These are phyloP conservation scores for Volucella inflata DNA, from an alignment of 2,888 invertebrate genomes.

Conservation along the genomic window DNA sequence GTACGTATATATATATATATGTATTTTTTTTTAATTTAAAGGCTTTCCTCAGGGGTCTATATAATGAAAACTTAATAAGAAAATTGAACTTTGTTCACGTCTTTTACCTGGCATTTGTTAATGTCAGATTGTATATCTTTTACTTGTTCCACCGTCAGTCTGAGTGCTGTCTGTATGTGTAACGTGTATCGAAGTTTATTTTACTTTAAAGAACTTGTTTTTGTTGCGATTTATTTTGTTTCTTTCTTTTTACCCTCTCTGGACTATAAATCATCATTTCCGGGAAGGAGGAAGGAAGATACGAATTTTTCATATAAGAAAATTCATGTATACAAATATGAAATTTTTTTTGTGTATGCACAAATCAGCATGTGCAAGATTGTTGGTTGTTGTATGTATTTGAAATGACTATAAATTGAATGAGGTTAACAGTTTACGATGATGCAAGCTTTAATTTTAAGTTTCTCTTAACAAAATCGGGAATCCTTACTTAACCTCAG, in stretches of 20 bases:
- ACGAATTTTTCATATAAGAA: conserved; percentile 21
- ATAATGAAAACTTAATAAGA: conserved; percentile 45
- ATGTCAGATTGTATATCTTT: conserved; percentile 46
- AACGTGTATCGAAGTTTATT: conserved; percentile 22
- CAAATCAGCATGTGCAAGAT: too few relatives aligned
- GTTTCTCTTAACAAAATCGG: too few relatives aligned
- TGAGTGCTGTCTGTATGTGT: conserved; percentile 20
- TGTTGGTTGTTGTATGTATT: too few relatives aligned
- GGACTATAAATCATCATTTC: conserved; percentile 45
- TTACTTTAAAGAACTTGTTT: conserved; percentile 38
- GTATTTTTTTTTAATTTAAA: conserved; percentile 62
- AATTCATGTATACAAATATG: too few relatives aligned
- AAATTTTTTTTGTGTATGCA: not conserved
- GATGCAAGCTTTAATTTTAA: too few relatives aligned
- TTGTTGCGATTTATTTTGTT: conserved; percentile 18
- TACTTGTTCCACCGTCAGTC: conserved; percentile 6
- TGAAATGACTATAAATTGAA: too few relatives aligned
- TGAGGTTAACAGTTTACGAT: too few relatives aligned
- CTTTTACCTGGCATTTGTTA: conserved; percentile 54
- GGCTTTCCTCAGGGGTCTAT: conserved; percentile 39
- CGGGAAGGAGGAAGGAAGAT: conserved; percentile 8
- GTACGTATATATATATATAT: conserved; percentile 27
- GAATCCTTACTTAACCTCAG: too few relatives aligned
- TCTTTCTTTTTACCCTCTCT: conserved; percentile 22
- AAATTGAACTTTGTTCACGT: conserved; percentile 60